phyloP scores from a whole-genome alignment of 1,140 invertebrate species.

The Drosophila leontia region DNA sequence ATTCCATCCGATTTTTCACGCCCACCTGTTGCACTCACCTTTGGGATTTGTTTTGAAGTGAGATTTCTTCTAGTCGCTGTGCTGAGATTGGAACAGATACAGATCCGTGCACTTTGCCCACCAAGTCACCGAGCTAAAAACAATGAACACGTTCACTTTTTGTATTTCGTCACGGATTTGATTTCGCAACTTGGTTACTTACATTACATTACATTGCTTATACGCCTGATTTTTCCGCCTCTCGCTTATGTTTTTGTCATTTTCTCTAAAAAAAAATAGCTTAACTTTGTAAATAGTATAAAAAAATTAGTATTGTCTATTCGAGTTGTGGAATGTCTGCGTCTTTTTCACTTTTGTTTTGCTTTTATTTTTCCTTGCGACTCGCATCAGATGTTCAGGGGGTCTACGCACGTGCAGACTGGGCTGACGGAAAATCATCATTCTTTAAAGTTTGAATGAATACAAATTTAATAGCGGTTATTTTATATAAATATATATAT shows the following conservation, averaged over 20 bases:
- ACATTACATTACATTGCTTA: neutral
- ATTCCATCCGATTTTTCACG: slow-evolving; percentile 2
- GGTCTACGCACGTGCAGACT: slow-evolving; percentile 10
- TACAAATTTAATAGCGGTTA: too few species aligned
- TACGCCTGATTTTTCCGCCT: too few species aligned
- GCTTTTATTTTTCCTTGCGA: slow-evolving; percentile 12
- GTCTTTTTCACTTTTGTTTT: slow-evolving; percentile 31
- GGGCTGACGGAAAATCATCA: neutral
- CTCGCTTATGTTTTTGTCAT: neutral
- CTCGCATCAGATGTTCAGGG: slow-evolving; percentile 3
- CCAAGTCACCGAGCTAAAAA: slow-evolving; percentile 18
- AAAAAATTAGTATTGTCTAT: neutral
- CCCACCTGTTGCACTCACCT: slow-evolving; percentile 57
- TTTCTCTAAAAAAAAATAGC: too few species aligned
- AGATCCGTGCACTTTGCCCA: slow-evolving; percentile 40
- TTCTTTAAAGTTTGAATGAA: neutral
- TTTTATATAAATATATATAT: too few species aligned
- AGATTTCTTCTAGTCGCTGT: slow-evolving; percentile 3
- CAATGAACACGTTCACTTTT: slow-evolving; percentile 1
- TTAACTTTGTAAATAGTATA: neutral
- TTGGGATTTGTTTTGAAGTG: neutral
- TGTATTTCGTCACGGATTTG: slow-evolving; percentile 10
- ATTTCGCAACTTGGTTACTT: slow-evolving; percentile 6
- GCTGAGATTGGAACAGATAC: neutral
- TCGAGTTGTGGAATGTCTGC: slow-evolving; percentile 12